Conservation (phyloP, 2,888 invertebrate genomes). For the Leptopilina drosophilae region DNA sequence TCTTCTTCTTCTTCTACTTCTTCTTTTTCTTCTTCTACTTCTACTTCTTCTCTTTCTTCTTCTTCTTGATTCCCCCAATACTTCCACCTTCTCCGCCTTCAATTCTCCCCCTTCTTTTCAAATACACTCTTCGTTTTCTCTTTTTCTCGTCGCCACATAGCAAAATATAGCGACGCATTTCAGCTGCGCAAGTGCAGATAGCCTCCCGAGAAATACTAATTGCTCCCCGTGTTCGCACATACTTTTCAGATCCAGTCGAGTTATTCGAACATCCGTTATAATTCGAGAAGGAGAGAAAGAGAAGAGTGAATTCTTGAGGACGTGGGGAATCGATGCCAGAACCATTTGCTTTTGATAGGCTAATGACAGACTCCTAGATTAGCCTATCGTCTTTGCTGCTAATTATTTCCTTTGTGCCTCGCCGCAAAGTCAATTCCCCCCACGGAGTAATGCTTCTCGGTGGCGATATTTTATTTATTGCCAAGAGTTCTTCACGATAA, state of each 20-base stretch:
- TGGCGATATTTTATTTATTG: slow-evolving; percentile 62
- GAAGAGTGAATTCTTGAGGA: slow-evolving; percentile 24
- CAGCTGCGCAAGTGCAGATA: slow-evolving; percentile 57
- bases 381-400: slow-evolving; percentile 69
- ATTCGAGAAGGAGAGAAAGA: slow-evolving; percentile 32
- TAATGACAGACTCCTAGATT: slow-evolving; percentile 76
- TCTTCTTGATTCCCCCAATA: no score
- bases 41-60: slow-evolving; percentile 18
- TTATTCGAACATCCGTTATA: slow-evolving; percentile 37
- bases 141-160: slow-evolving; percentile 12
- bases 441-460: no score
- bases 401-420: slow-evolving; percentile 74
- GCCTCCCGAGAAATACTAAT: slow-evolving; percentile 69
- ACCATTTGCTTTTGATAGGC: slow-evolving; percentile 73
- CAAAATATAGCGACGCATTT: slow-evolving; percentile 50
- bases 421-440: slow-evolving; percentile 49
- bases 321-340: slow-evolving; percentile 55
- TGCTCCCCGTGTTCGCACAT: slow-evolving; percentile 67
- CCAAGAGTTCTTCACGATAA: not conserved
- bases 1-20: not conserved
- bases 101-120: slow-evolving; percentile 25
- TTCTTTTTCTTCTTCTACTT: not conserved
- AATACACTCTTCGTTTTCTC: slow-evolving; percentile 27
- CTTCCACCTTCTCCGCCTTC: slow-evolving; percentile 21
- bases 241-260: slow-evolving; percentile 58